Evolutionary conservation across 2,888 invertebrate species (phyloP), one percentile per base, ranked within the genome.

Genomic region (Hirtodrosophila confusa): DNA sequence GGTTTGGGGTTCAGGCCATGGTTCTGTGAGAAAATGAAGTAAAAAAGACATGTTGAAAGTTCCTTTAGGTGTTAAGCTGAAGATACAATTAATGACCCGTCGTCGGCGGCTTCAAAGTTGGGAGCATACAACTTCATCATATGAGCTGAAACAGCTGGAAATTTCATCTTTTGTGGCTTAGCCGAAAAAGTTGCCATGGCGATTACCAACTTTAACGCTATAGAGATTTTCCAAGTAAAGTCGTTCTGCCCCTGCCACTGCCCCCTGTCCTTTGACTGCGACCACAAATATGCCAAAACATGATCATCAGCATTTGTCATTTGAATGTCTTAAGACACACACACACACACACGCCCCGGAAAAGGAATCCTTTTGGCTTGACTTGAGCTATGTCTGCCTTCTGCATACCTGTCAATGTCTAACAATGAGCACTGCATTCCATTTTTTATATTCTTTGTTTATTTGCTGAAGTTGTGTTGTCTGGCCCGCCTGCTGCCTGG

Each of bases 221-320:
- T n/a, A n/a, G 12, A 55, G 27, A 35, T 49, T 57, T 56, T 62
- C 60, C 47, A 24, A 37, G 60, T 56, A 71, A 62, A 9, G 17
- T 17, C 17, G 1, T 17, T 17, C 17, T 17, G 17, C 17, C 17
- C 17, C 17, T 23, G 29, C n/a, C 4, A 7, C 6, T 39, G 55
- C 39, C 35, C 53, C 56, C 36, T 37, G 51, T 63, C 65, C 57
- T 76, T 70, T 84, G 56, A 61, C 58, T 60, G 67, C 60, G 43
- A 73, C 73, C 86, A 75, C 86, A 87, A 73, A 87, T 73, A 80
- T 85, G 82, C 78, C 82, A 83, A 83, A 87, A 85, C 88, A 87
- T 73, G 69, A 83, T 87, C 73, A 80, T 78, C 62, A 69, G 65
- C 64, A 57, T 73, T 69, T 73, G 74, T 66, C 65, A 66, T 63